Evolutionary conservation across 2,888 invertebrate species (phyloP).

Genomic region (Drosophila paracracens): DNA sequence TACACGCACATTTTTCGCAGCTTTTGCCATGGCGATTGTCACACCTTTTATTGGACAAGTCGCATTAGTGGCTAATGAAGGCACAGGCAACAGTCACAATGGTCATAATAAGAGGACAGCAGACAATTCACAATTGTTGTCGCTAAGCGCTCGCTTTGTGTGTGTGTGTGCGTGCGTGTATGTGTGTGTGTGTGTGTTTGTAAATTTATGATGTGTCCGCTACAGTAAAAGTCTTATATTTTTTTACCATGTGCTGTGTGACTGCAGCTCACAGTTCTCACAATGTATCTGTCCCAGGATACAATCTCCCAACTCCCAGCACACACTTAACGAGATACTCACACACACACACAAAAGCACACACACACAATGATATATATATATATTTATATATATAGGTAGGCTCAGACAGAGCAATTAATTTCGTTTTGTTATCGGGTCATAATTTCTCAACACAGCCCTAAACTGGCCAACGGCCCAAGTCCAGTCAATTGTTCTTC

Average conservation of each 20-base stretch:
- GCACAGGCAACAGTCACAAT: constrained; percentile 52
- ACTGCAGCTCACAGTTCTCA: constrained; percentile 23
- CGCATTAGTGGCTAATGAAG: constrained; percentile 75
- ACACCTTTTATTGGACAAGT: constrained; percentile 69
- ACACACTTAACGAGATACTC: constrained; percentile 3
- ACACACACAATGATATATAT: neutral
- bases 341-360: neutral
- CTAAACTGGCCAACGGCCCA: constrained; percentile 7
- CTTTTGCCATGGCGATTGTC: constrained; percentile 63
- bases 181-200: constrained; percentile 11
- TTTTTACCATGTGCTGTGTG: constrained; percentile 34
- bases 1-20: constrained; percentile 39
- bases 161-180: neutral
- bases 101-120: constrained; percentile 36
- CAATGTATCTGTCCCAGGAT: neutral
- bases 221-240: constrained; percentile 30
- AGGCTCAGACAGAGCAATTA: constrained; percentile 45
- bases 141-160: constrained; percentile 22
- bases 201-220: constrained; percentile 54
- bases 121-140: constrained; percentile 53
- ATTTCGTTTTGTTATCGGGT: constrained; percentile 57
- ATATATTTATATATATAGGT: neutral
- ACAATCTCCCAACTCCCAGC: constrained; percentile 1
- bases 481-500: constrained; percentile 6
- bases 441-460: constrained; percentile 20